Evolutionary conservation across 2,888 invertebrate genomes (phyloP), one percentile per base, ranked within the genome.

Genomic region (Drosophila nr. perissopoda): DNA sequence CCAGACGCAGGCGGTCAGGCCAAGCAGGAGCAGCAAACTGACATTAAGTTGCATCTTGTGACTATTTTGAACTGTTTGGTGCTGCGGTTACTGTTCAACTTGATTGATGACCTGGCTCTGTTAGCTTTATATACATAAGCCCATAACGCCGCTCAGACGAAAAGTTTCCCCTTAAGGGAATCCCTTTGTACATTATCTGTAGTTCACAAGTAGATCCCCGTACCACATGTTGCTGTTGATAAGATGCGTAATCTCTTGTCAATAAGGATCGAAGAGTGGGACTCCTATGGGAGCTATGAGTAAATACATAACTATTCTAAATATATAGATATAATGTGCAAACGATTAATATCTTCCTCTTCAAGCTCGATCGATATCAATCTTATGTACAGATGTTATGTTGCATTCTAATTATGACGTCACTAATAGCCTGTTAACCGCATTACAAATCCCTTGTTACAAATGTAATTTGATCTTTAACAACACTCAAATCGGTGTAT

Each of bases 161-260:
- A 53, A 67, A 64, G 61, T 63, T 76, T 66, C 81, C 73, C 51
- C 16, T 4, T 11, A 4, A 46, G 87, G 87, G 75, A 75, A 36
- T 59, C 69, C 40, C 33, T 58, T 7, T 16, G 25, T 51, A 27
- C 74, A 31, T 34, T 36, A 13, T 4, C 21, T 53, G 71, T 69
- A 61, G 31, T 64, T 62, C 70, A 42, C 61, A 54, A 58, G 83
- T 85, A 68, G 54, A 76, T 83, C 76, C 83, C 83, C 83, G 31
- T 8, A n/a, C 13, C 40, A 21, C 8, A 29, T 42, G 16, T 29
- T 38, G 18, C 5, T 13, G 21, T 13, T 74, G 58, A 60, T 63
- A 70, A 75, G 63, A 18, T 49, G 42, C 25, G 7, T 46, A 51
- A 60, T 49, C 64, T 71, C 1, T 16, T 25, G 27, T 2, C 52